phyloP scores from a whole-genome alignment of 1,140 invertebrate genomes.

The Heliconius eleuchia region DNA sequence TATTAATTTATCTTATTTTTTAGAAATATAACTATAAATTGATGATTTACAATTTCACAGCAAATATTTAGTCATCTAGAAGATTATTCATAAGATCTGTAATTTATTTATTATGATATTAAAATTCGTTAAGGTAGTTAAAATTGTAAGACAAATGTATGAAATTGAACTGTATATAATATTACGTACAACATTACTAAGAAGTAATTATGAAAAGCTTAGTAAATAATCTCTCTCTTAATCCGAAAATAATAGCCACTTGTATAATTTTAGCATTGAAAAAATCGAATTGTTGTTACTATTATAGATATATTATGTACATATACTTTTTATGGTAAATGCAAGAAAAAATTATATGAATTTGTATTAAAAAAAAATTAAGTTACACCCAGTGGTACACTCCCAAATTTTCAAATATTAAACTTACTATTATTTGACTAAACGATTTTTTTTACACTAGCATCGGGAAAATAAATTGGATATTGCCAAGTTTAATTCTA shows the following conservation, averaged over 20 bases:
- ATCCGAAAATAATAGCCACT: background rate
- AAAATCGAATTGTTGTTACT: background rate
- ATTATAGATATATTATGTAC: background rate
- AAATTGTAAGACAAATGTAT: background rate
- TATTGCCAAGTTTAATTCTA: background rate
- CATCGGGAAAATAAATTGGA: background rate
- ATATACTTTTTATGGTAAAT: background rate
- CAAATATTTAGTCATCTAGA: conserved; percentile 9
- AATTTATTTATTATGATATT: background rate
- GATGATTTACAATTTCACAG: conserved; percentile 13
- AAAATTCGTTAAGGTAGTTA: background rate
- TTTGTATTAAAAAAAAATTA: too few relatives aligned
- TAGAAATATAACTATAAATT: background rate
- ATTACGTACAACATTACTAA: background rate
- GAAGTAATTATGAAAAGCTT: background rate
- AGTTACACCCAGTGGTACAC: too few relatives aligned
- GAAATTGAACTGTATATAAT: background rate
- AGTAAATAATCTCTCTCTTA: conserved; percentile 9
- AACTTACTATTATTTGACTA: too few relatives aligned
- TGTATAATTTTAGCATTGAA: background rate
- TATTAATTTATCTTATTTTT: background rate
- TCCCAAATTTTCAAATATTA: too few relatives aligned
- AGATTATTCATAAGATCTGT: background rate
- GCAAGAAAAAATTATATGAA: background rate
- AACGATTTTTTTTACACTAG: background rate